Conservation (phyloP, 2,113 vertebrate genomes). For the Anas platyrhynchos region DNA sequence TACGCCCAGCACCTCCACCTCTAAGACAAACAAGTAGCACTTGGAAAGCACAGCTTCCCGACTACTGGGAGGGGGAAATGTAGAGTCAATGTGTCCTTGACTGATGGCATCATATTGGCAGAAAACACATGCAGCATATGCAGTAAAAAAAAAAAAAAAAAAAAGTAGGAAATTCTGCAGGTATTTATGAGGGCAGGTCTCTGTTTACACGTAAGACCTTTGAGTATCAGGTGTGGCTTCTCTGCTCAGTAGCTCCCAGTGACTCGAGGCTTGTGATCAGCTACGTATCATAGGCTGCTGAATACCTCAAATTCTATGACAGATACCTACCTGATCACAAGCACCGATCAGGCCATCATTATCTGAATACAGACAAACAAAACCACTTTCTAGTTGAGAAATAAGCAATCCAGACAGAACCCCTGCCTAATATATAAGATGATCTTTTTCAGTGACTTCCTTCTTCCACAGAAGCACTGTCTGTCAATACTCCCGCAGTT, state of each 20-base stretch:
- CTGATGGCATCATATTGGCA: neutral
- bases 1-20: fast-evolving
- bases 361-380: neutral
- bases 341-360: neutral
- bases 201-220: neutral
- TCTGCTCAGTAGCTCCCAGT: neutral
- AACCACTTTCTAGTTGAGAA: neutral
- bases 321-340: neutral
- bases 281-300: neutral
- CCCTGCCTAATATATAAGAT: neutral
- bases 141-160: neutral
- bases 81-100: neutral
- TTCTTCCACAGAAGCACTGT: neutral
- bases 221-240: slow-evolving; percentile 5
- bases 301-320: neutral
- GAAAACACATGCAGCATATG: neutral
- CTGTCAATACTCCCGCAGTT: neutral
- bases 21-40: neutral
- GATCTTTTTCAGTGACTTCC: neutral
- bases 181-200: neutral
- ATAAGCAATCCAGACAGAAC: neutral
- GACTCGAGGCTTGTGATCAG: neutral
- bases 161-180: neutral
- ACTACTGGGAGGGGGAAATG: neutral
- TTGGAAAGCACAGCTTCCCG: neutral